phyloP scores from a whole-genome alignment of 2,888 invertebrate species.

The Nematopogon swammerdamellus region DNA sequence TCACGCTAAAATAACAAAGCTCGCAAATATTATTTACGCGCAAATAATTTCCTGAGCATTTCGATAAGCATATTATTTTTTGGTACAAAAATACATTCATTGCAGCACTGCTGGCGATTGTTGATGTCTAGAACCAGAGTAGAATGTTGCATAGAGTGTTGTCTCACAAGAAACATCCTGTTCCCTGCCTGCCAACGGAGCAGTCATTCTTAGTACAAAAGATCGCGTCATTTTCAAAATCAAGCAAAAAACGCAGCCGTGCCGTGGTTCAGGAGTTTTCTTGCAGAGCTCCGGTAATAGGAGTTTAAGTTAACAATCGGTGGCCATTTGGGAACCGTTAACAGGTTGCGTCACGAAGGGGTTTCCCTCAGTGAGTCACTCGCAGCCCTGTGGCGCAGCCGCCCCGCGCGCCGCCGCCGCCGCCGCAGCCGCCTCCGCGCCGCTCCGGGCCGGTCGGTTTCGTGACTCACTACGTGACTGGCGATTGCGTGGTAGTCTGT shows the following conservation, averaged over 20 bases:
- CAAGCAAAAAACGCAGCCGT: no score
- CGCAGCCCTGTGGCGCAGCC: neutral
- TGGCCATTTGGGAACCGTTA: conserved; percentile 12
- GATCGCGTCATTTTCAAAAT: no score
- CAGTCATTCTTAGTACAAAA: no score
- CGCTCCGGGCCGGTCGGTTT: no score
- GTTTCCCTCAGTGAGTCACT: conserved; percentile 48
- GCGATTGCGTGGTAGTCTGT: no score
- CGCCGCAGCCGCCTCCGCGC: neutral
- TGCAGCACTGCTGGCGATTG: neutral
- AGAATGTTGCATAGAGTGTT: no score
- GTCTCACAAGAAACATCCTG: no score
- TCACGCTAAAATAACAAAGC: neutral
- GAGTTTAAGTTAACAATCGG: conserved; percentile 2
- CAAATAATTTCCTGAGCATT: neutral
- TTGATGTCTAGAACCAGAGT: no score
- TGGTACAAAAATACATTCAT: neutral
- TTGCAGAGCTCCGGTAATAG: no score
- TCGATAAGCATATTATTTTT: neutral
- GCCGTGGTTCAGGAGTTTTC: no score
- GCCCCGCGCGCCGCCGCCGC: neutral
- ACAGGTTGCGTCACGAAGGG: conserved; percentile 49
- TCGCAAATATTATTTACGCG: neutral
- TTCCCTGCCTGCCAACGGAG: no score
- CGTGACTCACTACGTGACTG: no score